phyloP scores from a whole-genome alignment of 2,888 invertebrate genomes.

The Podabrus alpinus region DNA sequence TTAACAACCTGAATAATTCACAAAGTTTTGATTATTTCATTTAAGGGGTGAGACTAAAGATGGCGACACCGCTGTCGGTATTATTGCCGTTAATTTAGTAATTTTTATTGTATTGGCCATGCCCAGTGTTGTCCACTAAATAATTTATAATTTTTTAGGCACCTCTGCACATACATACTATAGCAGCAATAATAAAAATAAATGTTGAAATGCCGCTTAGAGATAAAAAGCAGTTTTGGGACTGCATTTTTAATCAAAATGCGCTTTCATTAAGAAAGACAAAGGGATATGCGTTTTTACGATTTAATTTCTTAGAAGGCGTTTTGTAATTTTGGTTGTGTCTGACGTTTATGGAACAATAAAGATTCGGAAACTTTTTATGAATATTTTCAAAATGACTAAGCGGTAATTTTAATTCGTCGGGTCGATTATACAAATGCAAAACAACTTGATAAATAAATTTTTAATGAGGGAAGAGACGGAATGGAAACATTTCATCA shows the following conservation, averaged over 20 bases:
- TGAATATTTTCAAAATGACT: slow-evolving; percentile 19
- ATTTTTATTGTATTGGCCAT: neutral
- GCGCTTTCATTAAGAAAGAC: slow-evolving; percentile 35
- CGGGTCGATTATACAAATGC: no score
- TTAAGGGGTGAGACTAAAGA: neutral
- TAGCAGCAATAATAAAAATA: neutral
- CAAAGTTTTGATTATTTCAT: neutral
- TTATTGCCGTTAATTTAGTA: no score
- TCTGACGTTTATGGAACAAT: slow-evolving; percentile 25
- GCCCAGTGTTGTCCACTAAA: neutral
- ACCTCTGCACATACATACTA: neutral
- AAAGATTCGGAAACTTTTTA: slow-evolving; percentile 20
- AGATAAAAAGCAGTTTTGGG: neutral
- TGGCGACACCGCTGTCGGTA: no score
- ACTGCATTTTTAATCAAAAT: slow-evolving; percentile 31
- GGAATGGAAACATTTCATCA: neutral
- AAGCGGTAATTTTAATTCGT: neutral
- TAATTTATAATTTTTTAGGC: neutral
- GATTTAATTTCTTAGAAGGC: slow-evolving; percentile 27
- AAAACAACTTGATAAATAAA: neutral
- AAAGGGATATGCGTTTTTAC: slow-evolving; percentile 32
- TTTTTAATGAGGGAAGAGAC: neutral
- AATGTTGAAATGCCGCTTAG: neutral
- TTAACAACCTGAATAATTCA: neutral
- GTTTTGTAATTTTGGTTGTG: slow-evolving; percentile 19